Evolutionary conservation across 2,888 invertebrate species (phyloP).

Genomic region (Resseliella maxima): DNA sequence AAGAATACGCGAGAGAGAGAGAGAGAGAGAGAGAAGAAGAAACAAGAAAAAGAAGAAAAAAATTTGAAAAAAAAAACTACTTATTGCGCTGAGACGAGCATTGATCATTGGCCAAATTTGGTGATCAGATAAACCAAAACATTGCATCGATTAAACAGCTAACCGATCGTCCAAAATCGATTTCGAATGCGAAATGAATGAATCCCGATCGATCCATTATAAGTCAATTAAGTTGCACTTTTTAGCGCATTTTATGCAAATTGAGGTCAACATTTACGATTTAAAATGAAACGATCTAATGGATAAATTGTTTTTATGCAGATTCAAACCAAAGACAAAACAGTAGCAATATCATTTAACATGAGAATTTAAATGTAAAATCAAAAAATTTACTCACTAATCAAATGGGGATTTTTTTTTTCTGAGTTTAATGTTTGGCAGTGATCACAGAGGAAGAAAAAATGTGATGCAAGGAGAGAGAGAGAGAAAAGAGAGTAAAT

Average conservation of each 20-base stretch:
- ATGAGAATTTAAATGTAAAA: too few relatives aligned
- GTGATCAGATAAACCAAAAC: slow-evolving; percentile 24
- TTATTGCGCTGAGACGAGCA: not conserved
- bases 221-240: slow-evolving; percentile 36
- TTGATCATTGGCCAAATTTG: slow-evolving; percentile 21
- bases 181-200: not conserved
- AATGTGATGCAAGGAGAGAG: too few relatives aligned
- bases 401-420: too few relatives aligned
- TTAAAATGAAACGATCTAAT: not conserved
- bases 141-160: slow-evolving; percentile 41
- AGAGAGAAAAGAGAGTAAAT: not conserved
- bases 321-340: too few relatives aligned
- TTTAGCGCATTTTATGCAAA: not conserved
- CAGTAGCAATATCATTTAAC: too few relatives aligned
- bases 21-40: too few relatives aligned
- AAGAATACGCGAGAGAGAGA: too few relatives aligned
- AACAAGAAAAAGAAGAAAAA: not conserved
- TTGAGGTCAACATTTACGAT: slow-evolving; percentile 4
- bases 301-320: not conserved
- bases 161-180: not conserved
- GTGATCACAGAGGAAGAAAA: too few relatives aligned
- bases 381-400: too few relatives aligned
- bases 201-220: not conserved
- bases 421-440: too few relatives aligned
- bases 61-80: not conserved